Evolutionary conservation across 2,888 invertebrate species (phyloP), one percentile per base, ranked within the genome.

Genomic region (Drosophila imparisetae): DNA sequence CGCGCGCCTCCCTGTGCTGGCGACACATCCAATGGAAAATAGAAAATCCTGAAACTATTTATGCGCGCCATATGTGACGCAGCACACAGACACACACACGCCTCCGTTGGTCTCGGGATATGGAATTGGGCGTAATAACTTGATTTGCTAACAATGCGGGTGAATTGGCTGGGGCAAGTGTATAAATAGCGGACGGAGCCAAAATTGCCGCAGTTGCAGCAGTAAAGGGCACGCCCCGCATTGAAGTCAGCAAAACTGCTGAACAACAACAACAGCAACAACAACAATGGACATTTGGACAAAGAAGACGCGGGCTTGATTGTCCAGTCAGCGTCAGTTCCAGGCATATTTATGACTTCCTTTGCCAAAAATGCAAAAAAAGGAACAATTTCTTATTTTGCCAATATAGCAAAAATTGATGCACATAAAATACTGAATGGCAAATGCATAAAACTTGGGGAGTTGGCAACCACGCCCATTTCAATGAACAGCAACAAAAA

Each of bases 331-430:
- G 87, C 82, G 74, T 66, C 81, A 77, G 78, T 81, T 69, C 40
- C 67, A 75, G 67, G 77, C 80, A 89, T 89, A 86, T 86, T 86
- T 86, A 86, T 86, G 90, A 85, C 90, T 86, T 89, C 90, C 85
- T 85, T 82, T 84, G 66, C 70, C 68, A 72, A 65, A 71, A 86
- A 79, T 74, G 76, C 72, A 81, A 86, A 54, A 30, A 36, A 54
- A 18, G 1, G 21, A 27, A 55, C 80, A 80, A 69, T 78, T 71
- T 86, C 70, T 69, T 72, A 80, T 89, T 87, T 75, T 86, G 90
- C 89, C 83, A 87, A 87, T 78, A 75, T 68, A 72, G 88, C 85
- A 85, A 63, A 89, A 85, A 82, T 87, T 70, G 83, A 70, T 75
- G 86, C 82, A 82, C 80, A 89, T 89, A 85, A 86, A 84, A 86